Evolutionary conservation across 2,113 vertebrate species (phyloP).

Genomic region (Verasper variegatus): DNA sequence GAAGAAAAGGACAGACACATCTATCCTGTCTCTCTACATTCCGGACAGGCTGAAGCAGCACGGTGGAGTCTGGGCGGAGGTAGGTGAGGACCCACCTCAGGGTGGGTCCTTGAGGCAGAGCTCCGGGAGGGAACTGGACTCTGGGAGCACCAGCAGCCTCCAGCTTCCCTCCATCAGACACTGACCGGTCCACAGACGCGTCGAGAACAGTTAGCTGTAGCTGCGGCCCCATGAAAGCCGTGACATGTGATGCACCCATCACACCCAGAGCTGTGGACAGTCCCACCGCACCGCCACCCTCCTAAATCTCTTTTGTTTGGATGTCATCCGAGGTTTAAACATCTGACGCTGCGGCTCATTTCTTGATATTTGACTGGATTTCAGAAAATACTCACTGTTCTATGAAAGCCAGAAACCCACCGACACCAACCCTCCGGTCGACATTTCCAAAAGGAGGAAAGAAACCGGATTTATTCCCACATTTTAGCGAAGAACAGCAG

Average conservation of each 20-base stretch:
- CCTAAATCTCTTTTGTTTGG: constrained; percentile 57
- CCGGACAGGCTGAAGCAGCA: not conserved
- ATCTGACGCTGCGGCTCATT: constrained; percentile 10
- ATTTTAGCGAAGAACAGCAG: constrained; percentile 6
- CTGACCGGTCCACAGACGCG: not conserved
- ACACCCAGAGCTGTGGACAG: not conserved
- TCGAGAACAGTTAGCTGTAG: not conserved
- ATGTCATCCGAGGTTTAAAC: constrained; percentile 29
- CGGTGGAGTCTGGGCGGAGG: not conserved
- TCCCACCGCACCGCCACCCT: not conserved
- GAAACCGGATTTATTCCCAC: constrained; percentile 19
- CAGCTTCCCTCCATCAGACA: not conserved
- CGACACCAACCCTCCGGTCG: not conserved
- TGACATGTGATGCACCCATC: not conserved
- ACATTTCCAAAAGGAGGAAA: constrained; percentile 43
- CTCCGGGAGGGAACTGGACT: not conserved
- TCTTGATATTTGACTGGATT: not conserved
- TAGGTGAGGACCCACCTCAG: too few species aligned
- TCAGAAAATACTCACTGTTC: constrained; percentile 57
- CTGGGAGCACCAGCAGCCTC: not conserved
- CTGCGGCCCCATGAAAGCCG: not conserved
- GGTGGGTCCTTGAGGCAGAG: not conserved
- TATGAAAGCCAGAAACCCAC: constrained; percentile 26
- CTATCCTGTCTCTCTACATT: not conserved
- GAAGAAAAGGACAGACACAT: not conserved